phyloP scores from a whole-genome alignment of 2,888 invertebrate genomes.

The Eristalis intricaria region DNA sequence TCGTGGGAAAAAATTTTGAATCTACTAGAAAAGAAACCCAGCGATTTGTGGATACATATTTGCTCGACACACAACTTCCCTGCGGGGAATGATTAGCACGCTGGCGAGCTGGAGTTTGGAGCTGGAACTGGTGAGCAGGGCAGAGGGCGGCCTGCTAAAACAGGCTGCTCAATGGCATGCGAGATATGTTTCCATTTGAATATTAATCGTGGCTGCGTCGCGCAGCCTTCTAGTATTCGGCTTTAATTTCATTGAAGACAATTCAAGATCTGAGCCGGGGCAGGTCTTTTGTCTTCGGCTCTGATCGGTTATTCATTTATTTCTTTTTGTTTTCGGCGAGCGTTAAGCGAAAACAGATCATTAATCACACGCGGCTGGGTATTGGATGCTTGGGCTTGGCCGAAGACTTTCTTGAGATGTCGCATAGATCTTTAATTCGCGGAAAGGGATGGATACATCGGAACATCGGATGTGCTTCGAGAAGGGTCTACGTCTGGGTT shows the following conservation, averaged over 20 bases:
- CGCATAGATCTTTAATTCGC: not conserved
- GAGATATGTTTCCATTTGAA: conserved; percentile 30
- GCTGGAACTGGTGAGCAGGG: no score
- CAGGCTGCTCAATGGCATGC: not conserved
- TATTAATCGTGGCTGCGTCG: conserved; percentile 18
- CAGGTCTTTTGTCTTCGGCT: not conserved
- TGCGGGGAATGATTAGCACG: conserved; percentile 20
- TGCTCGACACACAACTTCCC: not conserved
- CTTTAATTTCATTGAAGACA: conserved; percentile 44
- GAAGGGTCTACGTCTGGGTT: not conserved
- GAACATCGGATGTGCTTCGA: no score
- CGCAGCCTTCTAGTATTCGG: conserved; percentile 37
- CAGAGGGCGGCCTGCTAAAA: no score
- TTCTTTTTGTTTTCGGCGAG: not conserved
- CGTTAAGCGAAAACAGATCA: not conserved
- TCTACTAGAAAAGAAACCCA: not conserved
- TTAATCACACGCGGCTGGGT: not conserved
- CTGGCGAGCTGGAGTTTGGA: not conserved
- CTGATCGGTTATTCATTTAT: not conserved
- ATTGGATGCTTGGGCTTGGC: not conserved
- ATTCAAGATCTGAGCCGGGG: conserved; percentile 5
- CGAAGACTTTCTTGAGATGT: not conserved
- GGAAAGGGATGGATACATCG: not conserved
- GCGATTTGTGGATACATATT: not conserved
- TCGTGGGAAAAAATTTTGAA: conserved; percentile 50